A percentile compares a stretch with the other conserved stretches of the same genome.
phyloP scores from a whole-genome alignment of 2,797 vertebrate species.

The Notolabrus celidotus region DNA sequence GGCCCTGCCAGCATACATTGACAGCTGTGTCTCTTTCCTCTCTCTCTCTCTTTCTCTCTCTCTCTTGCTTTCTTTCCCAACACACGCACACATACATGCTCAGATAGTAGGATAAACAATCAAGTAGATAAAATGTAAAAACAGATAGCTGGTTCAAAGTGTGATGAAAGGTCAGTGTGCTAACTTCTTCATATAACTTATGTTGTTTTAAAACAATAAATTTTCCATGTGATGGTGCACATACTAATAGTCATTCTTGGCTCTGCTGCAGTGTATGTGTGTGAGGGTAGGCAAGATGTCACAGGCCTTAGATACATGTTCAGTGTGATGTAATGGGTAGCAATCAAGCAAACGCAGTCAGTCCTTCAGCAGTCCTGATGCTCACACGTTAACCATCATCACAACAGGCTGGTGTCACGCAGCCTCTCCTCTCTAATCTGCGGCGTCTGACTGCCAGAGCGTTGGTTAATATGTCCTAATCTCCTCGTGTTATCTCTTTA shows the following conservation, averaged over 20 bases:
- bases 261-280: conserved; percentile 25
- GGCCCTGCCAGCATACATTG: conserved; percentile 28
- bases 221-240: conserved; percentile 23
- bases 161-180: neutral
- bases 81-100: conserved; percentile 1
- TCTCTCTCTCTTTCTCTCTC: conserved; percentile 9
- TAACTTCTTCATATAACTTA: neutral
- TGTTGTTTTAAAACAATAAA: neutral
- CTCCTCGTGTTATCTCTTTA: conserved; percentile 55
- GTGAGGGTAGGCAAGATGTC: conserved; percentile 31
- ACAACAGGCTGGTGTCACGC: conserved; percentile 56
- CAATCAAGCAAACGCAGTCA: conserved; percentile 54
- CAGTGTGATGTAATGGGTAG: conserved; percentile 73
- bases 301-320: conserved; percentile 57
- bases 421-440: conserved; percentile 60
- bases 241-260: conserved; percentile 14
- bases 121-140: conserved; percentile 19
- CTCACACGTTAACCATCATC: conserved; percentile 59
- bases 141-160: neutral
- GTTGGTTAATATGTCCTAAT: conserved; percentile 64
- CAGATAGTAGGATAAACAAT: neutral
- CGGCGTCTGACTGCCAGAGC: conserved; percentile 50
- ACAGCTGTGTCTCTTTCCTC: conserved; percentile 45
- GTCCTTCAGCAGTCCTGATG: conserved; percentile 45
- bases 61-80: neutral